Evolutionary conservation across 2,888 invertebrate genomes (phyloP).

Genomic region (Drosophila anomalata): DNA sequence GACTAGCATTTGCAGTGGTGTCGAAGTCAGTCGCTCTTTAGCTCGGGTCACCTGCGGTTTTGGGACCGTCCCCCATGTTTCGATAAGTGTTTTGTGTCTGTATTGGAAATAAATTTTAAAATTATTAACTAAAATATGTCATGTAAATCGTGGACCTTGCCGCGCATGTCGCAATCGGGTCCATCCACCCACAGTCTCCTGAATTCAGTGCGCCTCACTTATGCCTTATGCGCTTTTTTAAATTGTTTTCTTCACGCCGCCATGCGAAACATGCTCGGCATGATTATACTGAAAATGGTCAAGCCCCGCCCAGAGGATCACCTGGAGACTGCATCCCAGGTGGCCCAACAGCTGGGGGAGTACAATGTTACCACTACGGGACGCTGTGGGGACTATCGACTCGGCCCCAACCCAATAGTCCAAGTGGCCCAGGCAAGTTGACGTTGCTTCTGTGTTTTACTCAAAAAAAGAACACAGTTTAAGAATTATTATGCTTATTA

Average conservation of each 20-base stretch:
- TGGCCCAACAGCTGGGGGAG: not conserved
- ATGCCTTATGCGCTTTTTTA: conserved; percentile 82
- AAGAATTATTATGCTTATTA: too few relatives aligned
- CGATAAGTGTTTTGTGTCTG: conserved; percentile 9
- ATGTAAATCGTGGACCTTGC: conserved; percentile 57
- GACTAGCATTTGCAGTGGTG: conserved; percentile 7
- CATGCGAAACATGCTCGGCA: conserved; percentile 85
- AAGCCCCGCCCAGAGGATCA: conserved; percentile 75
- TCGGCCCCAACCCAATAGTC: not conserved
- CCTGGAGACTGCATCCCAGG: not conserved
- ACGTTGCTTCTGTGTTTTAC: not conserved
- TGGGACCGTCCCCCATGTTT: not conserved
- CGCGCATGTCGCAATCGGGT: conserved; percentile 16
- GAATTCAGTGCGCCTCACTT: conserved; percentile 82
- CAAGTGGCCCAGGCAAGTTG: conserved; percentile 37
- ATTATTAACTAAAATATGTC: conserved; percentile 48
- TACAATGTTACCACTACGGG: conserved; percentile 16
- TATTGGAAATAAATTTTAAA: not conserved
- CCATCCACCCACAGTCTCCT: conserved; percentile 41
- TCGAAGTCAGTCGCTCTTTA: conserved; percentile 21
- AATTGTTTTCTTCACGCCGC: conserved; percentile 80
- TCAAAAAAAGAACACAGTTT: not conserved
- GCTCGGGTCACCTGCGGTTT: conserved; percentile 5
- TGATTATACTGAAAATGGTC: conserved; percentile 86
- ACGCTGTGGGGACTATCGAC: conserved; percentile 8